Percentiles rank a stretch among this genome's conserved stretches.
Conservation (phyloP, 2,888 invertebrate species). For the Anarsia innoxiella region DNA sequence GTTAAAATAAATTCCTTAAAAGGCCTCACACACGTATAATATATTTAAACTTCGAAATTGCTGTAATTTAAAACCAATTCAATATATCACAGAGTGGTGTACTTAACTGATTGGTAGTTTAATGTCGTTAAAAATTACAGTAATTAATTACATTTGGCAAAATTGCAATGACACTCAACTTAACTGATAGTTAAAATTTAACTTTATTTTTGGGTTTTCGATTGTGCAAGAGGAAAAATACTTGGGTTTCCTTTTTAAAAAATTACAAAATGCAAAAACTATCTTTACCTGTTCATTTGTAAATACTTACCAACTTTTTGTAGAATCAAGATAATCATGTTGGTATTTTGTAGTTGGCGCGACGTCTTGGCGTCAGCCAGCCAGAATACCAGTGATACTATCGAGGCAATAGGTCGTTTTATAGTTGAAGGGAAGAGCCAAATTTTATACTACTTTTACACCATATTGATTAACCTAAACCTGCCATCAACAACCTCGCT, state of each 20-base stretch:
- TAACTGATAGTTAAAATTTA: no score
- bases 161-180: no score
- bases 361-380: slow-evolving; percentile 20
- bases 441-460: neutral
- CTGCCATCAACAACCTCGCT: no score
- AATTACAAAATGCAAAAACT: slow-evolving; percentile 2
- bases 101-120: no score
- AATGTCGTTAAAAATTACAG: no score
- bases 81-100: no score
- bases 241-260: slow-evolving; percentile 1
- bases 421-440: neutral
- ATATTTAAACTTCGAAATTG: no score
- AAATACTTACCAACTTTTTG: slow-evolving; percentile 1
- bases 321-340: slow-evolving; percentile 1
- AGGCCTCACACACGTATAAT: no score
- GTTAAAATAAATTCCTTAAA: no score
- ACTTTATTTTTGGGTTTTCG: no score
- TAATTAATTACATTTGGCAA: no score
- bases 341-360: slow-evolving; percentile 14
- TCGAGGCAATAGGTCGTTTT: slow-evolving; percentile 23
- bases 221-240: slow-evolving; percentile 1
- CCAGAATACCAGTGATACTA: slow-evolving; percentile 22
- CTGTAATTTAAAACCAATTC: no score
- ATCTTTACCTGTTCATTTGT: neutral
- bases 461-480: neutral